Evolutionary conservation across 2,888 invertebrate species (phyloP), one percentile per base, ranked within the genome.

Genomic region (Dysmachus trigonus): DNA sequence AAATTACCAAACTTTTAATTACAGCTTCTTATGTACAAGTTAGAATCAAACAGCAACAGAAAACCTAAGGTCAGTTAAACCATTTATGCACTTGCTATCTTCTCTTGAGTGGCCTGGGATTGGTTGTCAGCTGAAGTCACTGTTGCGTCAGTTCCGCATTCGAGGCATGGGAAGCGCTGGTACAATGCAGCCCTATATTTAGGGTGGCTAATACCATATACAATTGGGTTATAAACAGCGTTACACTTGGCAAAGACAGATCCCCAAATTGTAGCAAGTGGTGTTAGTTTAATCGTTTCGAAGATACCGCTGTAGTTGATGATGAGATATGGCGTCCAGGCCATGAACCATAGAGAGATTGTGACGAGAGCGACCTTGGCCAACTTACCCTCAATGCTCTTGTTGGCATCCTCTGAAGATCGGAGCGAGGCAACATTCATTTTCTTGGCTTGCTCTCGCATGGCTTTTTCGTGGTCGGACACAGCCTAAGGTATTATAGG

Each of bases 121-220:
- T 89, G 89, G 33, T 90, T 88, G 86, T 91, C 91, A 41, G 89
- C 53, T 74, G 88, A 87, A 27, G 88, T n/a, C n/a, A n/a, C 38
- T 7, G 90, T 89, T 31, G 90, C 89, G 86, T 89, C 90, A 89
- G 90, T 90, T 8, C 87, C 79, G 88, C 94, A 94, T 41, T 93
- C 92, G 89, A 95, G 90, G 88, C 94, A 94, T 71, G 95, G 95
- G 91, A 95, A 94, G 90, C 93, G 93, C 90, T 93, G 92, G 89
- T 93, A 92, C 53, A 95, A 91, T 18, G 94, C 94, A 84, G 93
- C 93, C 88, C 94, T 93, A 90, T 94, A 94, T 89, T 93, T 94
- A 7, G 94, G 94, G 90, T 94, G 94, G 89, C 96, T 94, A 88
- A 94, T 92, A 62, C 93, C 94, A 89, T 94, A 94, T 7, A 94